Evolutionary conservation across 35 echinoderm and acorn worm species (phyloP).

Genomic region (Anneissia japonica): DNA sequence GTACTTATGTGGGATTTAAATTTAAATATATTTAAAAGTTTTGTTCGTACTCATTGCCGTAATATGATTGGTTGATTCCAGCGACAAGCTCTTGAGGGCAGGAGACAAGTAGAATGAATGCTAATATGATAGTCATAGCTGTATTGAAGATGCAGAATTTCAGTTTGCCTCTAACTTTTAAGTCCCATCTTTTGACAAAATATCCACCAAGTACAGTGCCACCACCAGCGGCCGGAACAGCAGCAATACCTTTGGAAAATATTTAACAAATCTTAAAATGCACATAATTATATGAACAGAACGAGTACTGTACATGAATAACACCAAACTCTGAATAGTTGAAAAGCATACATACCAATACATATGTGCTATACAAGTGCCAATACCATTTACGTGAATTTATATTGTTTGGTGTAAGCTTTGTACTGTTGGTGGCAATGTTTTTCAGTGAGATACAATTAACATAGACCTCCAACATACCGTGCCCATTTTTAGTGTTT

Average conservation of each 20-base stretch:
- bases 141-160: conserved; percentile 14
- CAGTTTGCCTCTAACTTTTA: conserved; percentile 54
- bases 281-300: too few relatives aligned
- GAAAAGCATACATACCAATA: neutral
- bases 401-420: too few relatives aligned
- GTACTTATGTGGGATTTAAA: too few relatives aligned
- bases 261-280: neutral
- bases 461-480: too few relatives aligned
- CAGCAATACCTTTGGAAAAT: conserved; percentile 19
- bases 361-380: neutral
- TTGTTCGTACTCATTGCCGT: conserved; percentile 44
- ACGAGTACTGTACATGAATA: neutral
- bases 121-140: neutral
- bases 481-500: too few relatives aligned
- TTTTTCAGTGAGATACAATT: too few relatives aligned
- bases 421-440: too few relatives aligned
- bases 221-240: conserved; percentile 33
- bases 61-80: conserved; percentile 39
- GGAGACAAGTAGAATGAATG: conserved; percentile 24
- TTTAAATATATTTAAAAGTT: too few relatives aligned
- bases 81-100: conserved; percentile 53
- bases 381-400: neutral
- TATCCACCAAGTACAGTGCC: conserved; percentile 56
- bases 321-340: neutral
- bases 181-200: conserved; percentile 32